Percentiles rank a stretch among this genome's conserved stretches.
phyloP scores from a whole-genome alignment of 2,797 vertebrate species.

The Sphaeramia orbicularis region DNA sequence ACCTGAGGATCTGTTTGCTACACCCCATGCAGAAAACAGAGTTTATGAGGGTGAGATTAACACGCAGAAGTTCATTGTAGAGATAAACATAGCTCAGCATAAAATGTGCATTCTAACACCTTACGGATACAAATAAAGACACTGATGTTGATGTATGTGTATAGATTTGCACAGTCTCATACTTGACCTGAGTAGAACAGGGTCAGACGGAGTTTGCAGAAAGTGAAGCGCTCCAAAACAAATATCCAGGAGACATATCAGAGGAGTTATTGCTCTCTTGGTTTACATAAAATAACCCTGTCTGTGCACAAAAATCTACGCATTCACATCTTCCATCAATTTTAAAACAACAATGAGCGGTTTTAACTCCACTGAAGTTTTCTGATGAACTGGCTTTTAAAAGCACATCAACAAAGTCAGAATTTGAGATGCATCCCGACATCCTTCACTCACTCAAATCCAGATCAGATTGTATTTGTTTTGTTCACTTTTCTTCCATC shows the following conservation, averaged over 20 bases:
- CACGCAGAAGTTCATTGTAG: neutral
- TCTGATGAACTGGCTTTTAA: slow-evolving; percentile 42
- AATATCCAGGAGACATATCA: neutral
- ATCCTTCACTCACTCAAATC: neutral
- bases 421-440: slow-evolving; percentile 26
- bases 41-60: slow-evolving; percentile 92
- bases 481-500: slow-evolving; percentile 30
- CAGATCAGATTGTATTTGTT: slow-evolving; percentile 16
- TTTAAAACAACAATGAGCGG: slow-evolving; percentile 29
- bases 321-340: slow-evolving; percentile 7
- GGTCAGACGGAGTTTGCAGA: slow-evolving; percentile 29
- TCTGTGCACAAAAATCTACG: slow-evolving; percentile 5
- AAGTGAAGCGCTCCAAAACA: neutral
- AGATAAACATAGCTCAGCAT: slow-evolving; percentile 46
- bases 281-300: slow-evolving; percentile 4
- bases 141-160: slow-evolving; percentile 19
- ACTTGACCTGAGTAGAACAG: neutral
- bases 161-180: neutral
- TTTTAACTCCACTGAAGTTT: slow-evolving; percentile 14
- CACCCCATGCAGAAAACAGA: slow-evolving; percentile 88
- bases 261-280: slow-evolving; percentile 1
- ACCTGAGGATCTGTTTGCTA: slow-evolving; percentile 91
- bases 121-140: neutral
- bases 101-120: slow-evolving; percentile 1
- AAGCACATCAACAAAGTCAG: slow-evolving; percentile 23